Evolutionary conservation across 2,113 vertebrate genomes (phyloP), one percentile per base, ranked within the genome.

Genomic region (Prionailurus bengalensis): DNA sequence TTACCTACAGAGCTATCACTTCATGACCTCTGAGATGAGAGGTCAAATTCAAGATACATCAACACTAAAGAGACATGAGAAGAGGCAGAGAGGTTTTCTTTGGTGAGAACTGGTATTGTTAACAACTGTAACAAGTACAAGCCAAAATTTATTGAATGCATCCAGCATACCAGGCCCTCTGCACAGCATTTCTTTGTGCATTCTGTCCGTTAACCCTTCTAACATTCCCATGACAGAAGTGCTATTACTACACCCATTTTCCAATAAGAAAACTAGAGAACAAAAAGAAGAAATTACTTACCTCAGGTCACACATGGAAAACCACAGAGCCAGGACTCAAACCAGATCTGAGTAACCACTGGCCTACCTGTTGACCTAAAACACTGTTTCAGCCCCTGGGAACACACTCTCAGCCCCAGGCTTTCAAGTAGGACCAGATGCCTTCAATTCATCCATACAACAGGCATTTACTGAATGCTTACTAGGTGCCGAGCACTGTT

Each of bases 11-110:
- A n/a, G 33, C 16, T 14, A 45, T 73, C 19, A 42, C 8, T 19
- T 51, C 29, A 16, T 7, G 15, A 71, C 42, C n/a, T 87, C 68
- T 31, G 16, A 63, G 17, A 78, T 15, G 8, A 73, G 14, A 31
- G 25, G 21, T 87, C 68, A 48, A 80, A 65, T 76, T 91, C 65
- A 95, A 97, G 82, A 73, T 68, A 14, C 6, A 86, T 76, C 82
- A 89, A 68, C 33, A 80, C 55, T 21, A 13, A 61, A 85, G 92
- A 36, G 58, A 39, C 27, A 73, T 10, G 7, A 71, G 63, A 80
- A 97, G 68, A 65, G 9, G 53, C 66, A 89, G 39, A 63, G 36
- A 15, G 7, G 31, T 33, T 89, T 74, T n/a, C 68, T 66, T 39
- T 42, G 19, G 27, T n/a, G 53, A 65, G 27, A 78, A n/a, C 25